Percentiles rank a stretch among this genome's conserved stretches.
Evolutionary conservation across 1,140 invertebrate species (phyloP).

Genomic region (Cepaea nemoralis): DNA sequence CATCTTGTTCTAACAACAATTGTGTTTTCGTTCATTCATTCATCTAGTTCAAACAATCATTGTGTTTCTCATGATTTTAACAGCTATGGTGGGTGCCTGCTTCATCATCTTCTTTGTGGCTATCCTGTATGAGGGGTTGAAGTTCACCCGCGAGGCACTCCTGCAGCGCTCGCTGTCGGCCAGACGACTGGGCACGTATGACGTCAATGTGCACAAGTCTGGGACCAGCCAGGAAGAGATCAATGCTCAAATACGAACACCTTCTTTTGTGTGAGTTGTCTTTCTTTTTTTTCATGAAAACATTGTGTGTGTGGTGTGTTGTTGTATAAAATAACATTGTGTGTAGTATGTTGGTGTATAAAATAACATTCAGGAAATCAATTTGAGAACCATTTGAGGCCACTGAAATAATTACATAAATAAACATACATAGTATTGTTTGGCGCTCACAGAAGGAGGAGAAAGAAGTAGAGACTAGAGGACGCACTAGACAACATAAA

Average conservation of each 20-base stretch:
- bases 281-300: too few relatives aligned
- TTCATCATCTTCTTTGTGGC: slow-evolving; percentile 88
- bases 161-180: slow-evolving; percentile 41
- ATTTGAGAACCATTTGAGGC: too few relatives aligned
- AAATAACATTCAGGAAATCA: too few relatives aligned
- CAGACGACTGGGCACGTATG: not conserved
- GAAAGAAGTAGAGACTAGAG: too few relatives aligned
- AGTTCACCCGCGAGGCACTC: slow-evolving; percentile 71
- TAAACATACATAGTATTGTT: too few relatives aligned
- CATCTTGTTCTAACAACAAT: not conserved
- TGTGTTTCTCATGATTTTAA: slow-evolving; percentile 36
- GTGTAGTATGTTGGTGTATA: too few relatives aligned
- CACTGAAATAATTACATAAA: too few relatives aligned
- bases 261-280: not conserved
- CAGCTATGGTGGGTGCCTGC: slow-evolving; percentile 84
- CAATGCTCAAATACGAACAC: not conserved
- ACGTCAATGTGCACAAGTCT: not conserved
- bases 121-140: slow-evolving; percentile 89
- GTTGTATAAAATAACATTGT: too few relatives aligned
- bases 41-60: not conserved
- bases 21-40: too few relatives aligned
- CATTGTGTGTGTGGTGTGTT: too few relatives aligned
- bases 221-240: slow-evolving; percentile 6
- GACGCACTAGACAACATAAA: too few relatives aligned
- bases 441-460: too few relatives aligned